Evolutionary conservation across 2,888 invertebrate species (phyloP).

Genomic region (Drosophila anomelani): DNA sequence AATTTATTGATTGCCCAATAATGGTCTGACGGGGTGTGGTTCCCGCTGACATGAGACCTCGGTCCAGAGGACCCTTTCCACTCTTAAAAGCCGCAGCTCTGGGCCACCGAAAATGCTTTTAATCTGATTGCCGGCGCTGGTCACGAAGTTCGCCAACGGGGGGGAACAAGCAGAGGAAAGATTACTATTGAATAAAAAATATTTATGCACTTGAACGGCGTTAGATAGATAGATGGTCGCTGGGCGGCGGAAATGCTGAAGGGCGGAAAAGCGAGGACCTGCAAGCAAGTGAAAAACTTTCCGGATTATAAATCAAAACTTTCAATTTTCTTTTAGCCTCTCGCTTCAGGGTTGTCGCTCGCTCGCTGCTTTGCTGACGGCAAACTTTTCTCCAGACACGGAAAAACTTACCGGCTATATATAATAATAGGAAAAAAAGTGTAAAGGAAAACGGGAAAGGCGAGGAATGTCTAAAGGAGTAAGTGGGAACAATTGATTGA

Average conservation of each 20-base stretch:
- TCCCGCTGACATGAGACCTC: constrained; percentile 50
- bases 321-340: constrained; percentile 68
- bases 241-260: constrained; percentile 8
- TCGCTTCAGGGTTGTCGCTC: constrained; percentile 30
- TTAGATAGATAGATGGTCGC: constrained; percentile 46
- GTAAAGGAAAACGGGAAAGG: constrained; percentile 5
- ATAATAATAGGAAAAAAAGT: background rate
- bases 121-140: constrained; percentile 75
- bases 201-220: constrained; percentile 72
- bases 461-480: constrained; percentile 35
- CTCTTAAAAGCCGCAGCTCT: constrained; percentile 31
- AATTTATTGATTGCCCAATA: constrained; percentile 76
- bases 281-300: constrained; percentile 61
- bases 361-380: constrained; percentile 49
- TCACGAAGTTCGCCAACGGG: constrained; percentile 55
- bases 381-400: constrained; percentile 59
- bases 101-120: constrained; percentile 68
- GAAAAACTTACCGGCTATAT: constrained; percentile 26
- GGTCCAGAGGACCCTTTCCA: constrained; percentile 2
- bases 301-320: constrained; percentile 80
- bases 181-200: constrained; percentile 60
- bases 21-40: constrained; percentile 44
- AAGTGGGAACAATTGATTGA: constrained; percentile 59
- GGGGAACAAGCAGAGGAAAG: constrained; percentile 3
- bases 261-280: constrained; percentile 11